Evolutionary conservation across 2,888 invertebrate genomes (phyloP).

Genomic region (Stenoptilia bipunctidactyla): DNA sequence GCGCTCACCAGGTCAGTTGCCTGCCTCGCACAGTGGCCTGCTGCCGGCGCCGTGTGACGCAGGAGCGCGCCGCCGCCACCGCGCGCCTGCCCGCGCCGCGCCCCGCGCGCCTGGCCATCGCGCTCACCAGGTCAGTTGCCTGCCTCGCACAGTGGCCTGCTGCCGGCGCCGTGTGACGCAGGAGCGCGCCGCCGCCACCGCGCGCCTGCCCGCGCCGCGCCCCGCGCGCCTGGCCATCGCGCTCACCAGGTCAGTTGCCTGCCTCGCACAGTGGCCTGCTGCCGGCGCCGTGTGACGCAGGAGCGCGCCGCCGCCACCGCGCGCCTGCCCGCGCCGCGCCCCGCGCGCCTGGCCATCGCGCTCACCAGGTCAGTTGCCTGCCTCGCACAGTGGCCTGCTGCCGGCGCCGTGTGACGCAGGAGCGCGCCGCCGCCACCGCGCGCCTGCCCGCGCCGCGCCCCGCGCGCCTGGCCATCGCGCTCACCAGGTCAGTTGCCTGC

Average conservation of each 20-base stretch:
- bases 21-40: slow-evolving; percentile 16
- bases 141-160: slow-evolving; percentile 16
- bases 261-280: slow-evolving; percentile 21
- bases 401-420: slow-evolving; percentile 95
- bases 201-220: slow-evolving; percentile 87
- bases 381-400: no score
- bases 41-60: slow-evolving; percentile 91
- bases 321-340: slow-evolving; percentile 86
- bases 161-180: slow-evolving; percentile 93
- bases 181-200: slow-evolving; percentile 89
- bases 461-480: slow-evolving; percentile 86
- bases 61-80: slow-evolving; percentile 88
- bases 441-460: slow-evolving; percentile 90
- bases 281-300: slow-evolving; percentile 94
- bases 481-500: slow-evolving; percentile 81
- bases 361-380: slow-evolving; percentile 81
- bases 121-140: slow-evolving; percentile 82
- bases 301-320: slow-evolving; percentile 90
- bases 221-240: slow-evolving; percentile 86
- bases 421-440: slow-evolving; percentile 94
- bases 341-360: slow-evolving; percentile 84
- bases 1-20: slow-evolving; percentile 83
- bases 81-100: slow-evolving; percentile 87
- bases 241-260: slow-evolving; percentile 80
- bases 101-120: slow-evolving; percentile 86